Percentiles rank a stretch among this genome's conserved stretches.
Evolutionary conservation across 2,113 vertebrate genomes (phyloP).

Genomic region (Elanoides forficatus): DNA sequence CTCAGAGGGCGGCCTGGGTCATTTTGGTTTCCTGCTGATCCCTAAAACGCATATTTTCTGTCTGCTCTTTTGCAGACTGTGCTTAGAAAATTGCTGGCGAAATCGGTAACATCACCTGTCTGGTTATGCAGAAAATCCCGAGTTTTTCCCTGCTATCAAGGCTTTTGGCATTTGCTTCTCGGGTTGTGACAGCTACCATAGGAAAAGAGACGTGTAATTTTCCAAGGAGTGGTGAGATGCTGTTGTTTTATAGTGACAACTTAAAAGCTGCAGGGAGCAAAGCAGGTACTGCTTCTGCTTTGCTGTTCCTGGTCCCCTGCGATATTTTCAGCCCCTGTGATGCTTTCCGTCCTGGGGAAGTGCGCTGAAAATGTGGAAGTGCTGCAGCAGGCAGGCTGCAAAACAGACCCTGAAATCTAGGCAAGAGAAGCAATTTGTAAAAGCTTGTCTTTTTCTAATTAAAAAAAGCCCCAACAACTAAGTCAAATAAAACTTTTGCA

Average conservation of each 20-base stretch:
- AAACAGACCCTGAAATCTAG: background rate
- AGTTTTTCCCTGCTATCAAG: background rate
- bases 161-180: background rate
- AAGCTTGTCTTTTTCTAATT: background rate
- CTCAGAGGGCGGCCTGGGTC: background rate
- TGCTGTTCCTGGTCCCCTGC: fast-evolving
- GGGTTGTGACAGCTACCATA: background rate
- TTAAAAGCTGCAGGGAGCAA: background rate
- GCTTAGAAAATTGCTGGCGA: background rate
- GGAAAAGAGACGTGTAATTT: background rate
- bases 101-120: background rate
- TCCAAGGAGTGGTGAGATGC: background rate
- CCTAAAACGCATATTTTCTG: background rate
- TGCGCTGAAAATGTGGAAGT: background rate
- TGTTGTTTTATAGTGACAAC: background rate
- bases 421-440: background rate
- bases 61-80: background rate
- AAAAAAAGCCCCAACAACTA: background rate
- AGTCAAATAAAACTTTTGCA: background rate
- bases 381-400: background rate
- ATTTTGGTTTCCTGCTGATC: background rate
- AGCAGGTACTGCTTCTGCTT: background rate
- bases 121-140: background rate
- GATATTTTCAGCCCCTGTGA: fast-evolving
- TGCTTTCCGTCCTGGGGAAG: background rate